Conservation (phyloP, 1,140 invertebrate species). For the Chionoecetes opilio region DNA sequence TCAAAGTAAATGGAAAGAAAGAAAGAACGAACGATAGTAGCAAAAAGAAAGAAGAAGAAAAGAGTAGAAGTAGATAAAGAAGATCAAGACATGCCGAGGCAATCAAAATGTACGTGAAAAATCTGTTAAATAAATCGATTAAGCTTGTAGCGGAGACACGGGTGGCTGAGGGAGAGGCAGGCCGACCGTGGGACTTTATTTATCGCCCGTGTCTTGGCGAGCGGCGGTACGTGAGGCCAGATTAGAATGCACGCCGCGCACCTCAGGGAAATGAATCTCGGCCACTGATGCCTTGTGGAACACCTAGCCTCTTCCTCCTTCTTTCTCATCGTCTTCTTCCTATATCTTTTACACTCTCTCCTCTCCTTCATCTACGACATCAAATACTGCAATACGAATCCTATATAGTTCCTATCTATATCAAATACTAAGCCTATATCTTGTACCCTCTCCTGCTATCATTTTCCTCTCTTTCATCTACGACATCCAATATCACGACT, state of each 20-base stretch:
- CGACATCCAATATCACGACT: neutral
- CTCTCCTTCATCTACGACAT: neutral
- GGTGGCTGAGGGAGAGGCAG: neutral
- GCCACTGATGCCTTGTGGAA: constrained; percentile 1
- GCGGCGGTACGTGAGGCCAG: neutral
- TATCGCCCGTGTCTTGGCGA: neutral
- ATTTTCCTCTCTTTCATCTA: too few relatives aligned
- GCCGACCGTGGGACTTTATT: neutral
- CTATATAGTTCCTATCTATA: neutral
- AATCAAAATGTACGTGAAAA: constrained; percentile 30
- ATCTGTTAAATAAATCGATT: constrained; percentile 18
- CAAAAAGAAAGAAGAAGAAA: neutral
- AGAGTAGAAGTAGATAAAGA: too few relatives aligned
- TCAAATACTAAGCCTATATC: neutral
- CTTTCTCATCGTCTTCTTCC: neutral
- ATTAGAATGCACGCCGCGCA: neutral
- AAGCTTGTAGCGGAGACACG: constrained; percentile 25
- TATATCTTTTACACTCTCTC: neutral
- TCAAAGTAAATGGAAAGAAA: neutral
- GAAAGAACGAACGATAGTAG: neutral
- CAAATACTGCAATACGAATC: too few relatives aligned
- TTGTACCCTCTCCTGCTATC: too few relatives aligned
- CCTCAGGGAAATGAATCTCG: constrained; percentile 4
- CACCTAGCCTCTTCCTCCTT: neutral
- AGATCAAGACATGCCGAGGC: neutral